Evolutionary conservation across 2,888 invertebrate species (phyloP), one percentile per base, ranked within the genome.

Genomic region (Dromius quadrimaculatus): DNA sequence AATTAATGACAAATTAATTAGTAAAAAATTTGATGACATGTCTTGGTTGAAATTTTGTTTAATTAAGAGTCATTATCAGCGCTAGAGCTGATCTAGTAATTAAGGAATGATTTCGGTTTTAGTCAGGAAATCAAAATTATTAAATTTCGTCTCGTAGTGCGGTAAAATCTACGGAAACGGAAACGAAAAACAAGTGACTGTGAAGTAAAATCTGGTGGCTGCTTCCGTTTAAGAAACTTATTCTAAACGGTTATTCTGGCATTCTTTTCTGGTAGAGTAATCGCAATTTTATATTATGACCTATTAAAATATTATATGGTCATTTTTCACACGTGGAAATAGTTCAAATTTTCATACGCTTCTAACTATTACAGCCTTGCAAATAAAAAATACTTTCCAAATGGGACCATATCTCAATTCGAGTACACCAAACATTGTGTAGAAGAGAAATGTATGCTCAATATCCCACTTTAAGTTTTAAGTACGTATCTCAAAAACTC

Each of bases 81-180:
- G 41, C 41, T 41, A 15, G 41, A 28, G 50, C 13, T 54, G 50
- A 54, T 54, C 23, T 54, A 54, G 50, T 54, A 5, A 15, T 15
- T 23, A 28, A 28, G 28, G 28, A 54, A 54, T 54, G 50, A 23
- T 54, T 41, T 41, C 41, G 15, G 41, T 41, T 41, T 15, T 15
- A 15, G 41, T 41, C 41, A 41, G 41, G 41, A 41, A 41, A 41
- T 41, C 41, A 15, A 15, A 50, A 50, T 50, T 50, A 50, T 23
- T 50, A 50, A 50, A 50, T 28, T 50, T 22, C 50, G 50, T 50
- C 50, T 50, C 50, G 50, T 28, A 50, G 50, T 22, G 50, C 11
- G 15, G 50, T 50, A 50, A 50, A 50, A 50, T 50, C 50, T 50
- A 20, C 50, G 50, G 50, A 50, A 50, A 50, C 50, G 50, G 50